These are phyloP conservation scores for Ceramica pisi DNA, from an alignment of 2,888 invertebrate genomes.

Conservation along the genomic window DNA sequence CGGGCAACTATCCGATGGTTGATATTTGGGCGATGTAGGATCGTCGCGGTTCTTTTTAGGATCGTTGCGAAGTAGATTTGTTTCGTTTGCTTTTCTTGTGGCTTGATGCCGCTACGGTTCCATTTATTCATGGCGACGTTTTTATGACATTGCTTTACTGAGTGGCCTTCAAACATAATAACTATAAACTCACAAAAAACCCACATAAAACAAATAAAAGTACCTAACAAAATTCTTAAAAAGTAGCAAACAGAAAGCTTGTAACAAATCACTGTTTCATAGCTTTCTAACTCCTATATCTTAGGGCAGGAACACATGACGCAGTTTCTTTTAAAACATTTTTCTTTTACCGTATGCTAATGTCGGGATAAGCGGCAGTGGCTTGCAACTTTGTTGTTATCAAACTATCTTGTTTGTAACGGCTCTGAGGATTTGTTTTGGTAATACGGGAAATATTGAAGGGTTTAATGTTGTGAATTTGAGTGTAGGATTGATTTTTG, in stretches of 20 bases:
- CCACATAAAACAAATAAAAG: background rate
- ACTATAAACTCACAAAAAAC: background rate
- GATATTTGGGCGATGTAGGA: no score
- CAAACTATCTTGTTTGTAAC: slow-evolving; percentile 76
- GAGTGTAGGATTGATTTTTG: slow-evolving; percentile 9
- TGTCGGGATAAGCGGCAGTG: slow-evolving; percentile 78
- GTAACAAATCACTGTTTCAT: slow-evolving; percentile 72
- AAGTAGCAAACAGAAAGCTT: slow-evolving; percentile 44
- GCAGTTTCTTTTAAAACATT: slow-evolving; percentile 69
- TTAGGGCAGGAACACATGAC: slow-evolving; percentile 72
- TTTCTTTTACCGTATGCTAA: slow-evolving; percentile 82
- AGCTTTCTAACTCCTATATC: slow-evolving; percentile 63
- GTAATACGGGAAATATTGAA: slow-evolving; percentile 63
- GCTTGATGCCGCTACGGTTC: no score
- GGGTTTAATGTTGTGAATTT: slow-evolving; percentile 32
- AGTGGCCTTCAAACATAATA: no score
- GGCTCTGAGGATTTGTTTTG: slow-evolving; percentile 67
- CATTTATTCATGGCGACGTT: no score
- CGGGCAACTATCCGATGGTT: no score
- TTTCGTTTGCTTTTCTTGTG: no score
- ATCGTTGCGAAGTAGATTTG: no score
- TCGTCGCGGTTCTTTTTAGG: no score
- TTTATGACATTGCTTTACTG: no score
- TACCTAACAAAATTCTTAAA: slow-evolving; percentile 8
- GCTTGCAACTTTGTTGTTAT: slow-evolving; percentile 75